Conservation (phyloP, 1,140 invertebrate genomes). For the Limonius californicus region DNA sequence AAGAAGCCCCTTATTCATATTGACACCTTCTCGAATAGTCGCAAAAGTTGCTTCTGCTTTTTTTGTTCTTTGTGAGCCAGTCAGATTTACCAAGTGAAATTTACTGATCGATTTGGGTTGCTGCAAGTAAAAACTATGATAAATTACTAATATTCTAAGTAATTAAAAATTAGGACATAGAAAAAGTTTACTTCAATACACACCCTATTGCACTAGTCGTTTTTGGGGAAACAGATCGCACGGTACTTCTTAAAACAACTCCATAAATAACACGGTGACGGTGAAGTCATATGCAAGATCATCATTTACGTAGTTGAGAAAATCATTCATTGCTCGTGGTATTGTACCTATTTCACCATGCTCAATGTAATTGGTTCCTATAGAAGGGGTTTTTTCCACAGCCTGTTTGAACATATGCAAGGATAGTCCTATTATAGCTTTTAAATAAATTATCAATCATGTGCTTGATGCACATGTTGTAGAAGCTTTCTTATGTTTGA, state of each 20-base stretch:
- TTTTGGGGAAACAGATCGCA: slow-evolving; percentile 72
- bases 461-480: slow-evolving; percentile 69
- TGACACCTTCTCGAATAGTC: slow-evolving; percentile 86
- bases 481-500: slow-evolving; percentile 68
- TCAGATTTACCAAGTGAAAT: slow-evolving; percentile 87
- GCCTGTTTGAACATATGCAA: slow-evolving; percentile 93
- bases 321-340: slow-evolving; percentile 76
- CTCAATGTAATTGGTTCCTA: slow-evolving; percentile 77
- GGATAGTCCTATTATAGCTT: slow-evolving; percentile 87
- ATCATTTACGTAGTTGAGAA: slow-evolving; percentile 70
- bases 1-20: slow-evolving; percentile 89
- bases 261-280: slow-evolving; percentile 74
- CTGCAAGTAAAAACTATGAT: no score
- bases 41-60: slow-evolving; percentile 90
- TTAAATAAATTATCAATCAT: slow-evolving; percentile 78
- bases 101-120: slow-evolving; percentile 66
- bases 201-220: slow-evolving; percentile 60
- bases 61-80: slow-evolving; percentile 85
- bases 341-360: slow-evolving; percentile 74
- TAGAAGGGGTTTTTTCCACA: slow-evolving; percentile 90
- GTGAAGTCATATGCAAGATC: slow-evolving; percentile 62
- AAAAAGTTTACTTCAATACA: no score
- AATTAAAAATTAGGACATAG: no score
- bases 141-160: no score
- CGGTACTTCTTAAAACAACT: slow-evolving; percentile 73